Evolutionary conservation across 30 jellyfish, hydroid and myxozoan species (phyloP), one percentile per base, ranked within the genome.

Genomic region (Aurelia sp.): DNA sequence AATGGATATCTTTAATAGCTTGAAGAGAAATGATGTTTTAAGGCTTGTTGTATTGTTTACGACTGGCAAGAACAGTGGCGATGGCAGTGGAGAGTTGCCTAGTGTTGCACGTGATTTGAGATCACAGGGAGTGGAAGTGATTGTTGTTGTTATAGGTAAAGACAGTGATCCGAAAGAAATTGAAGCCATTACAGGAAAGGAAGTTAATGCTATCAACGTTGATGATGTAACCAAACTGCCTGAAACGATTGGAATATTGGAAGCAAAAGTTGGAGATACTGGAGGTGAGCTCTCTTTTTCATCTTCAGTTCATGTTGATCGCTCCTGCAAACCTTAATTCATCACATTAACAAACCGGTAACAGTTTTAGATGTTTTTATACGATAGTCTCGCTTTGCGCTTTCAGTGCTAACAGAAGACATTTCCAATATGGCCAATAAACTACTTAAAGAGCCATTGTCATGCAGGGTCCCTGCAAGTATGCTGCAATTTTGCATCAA

Each of bases 121-220:
- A 67, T 48, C 86, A 48, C 60, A 66, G 61, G 96, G 96, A 33
- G 91, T 92, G 13, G 81, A 79, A 10, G 83, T 92, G 65, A 69
- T 92, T 74, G 95, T 77, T 6, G 82, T 92, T 17, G 88, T 70
- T 33, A 87, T 92, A 13, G 96, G 89, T 13, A 79, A 63, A 27
- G 93, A 62, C 20, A 80, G 52, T 0, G 88, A 87, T 66, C 73
- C 55, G 35, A 16, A 79, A 31, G 92, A 83, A 18, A 12, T 84
- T 11, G 79, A 71, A 17, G 31, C 41, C 5, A 87, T 87, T 1
- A 53, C 92, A 0, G 88, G 92, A 57, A 62, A 65, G 48, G 47
- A 62, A 18, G 86, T 27, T 6, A 79, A 72, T 73, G 53, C 86
- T 40, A 60, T 78, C 4, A 59, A 47, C 50, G 86, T 82, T 27